phyloP scores from a whole-genome alignment of 2,888 invertebrate genomes.

The Acanthosepion pharaonis region DNA sequence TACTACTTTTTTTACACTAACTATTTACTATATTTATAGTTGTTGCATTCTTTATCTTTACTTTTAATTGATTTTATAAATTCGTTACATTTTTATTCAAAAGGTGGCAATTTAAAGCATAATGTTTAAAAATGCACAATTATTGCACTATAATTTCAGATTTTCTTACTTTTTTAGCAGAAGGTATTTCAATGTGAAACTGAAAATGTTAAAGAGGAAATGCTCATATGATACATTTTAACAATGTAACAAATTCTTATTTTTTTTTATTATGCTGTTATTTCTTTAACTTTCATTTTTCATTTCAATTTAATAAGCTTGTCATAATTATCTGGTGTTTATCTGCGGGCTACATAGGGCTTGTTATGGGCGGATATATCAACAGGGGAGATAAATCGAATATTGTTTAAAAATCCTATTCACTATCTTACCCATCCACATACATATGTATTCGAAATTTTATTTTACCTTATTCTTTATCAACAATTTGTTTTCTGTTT shows the following conservation, averaged over 20 bases:
- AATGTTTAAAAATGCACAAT: not conserved
- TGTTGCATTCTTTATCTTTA: not conserved
- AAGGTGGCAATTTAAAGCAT: not conserved
- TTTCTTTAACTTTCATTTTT: not conserved
- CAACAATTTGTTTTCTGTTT: not conserved
- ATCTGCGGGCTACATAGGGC: not conserved
- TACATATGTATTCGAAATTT: not conserved
- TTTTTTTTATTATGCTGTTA: not conserved
- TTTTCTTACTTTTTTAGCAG: not conserved
- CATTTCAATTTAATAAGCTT: not conserved
- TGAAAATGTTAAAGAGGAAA: not conserved
- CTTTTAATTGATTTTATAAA: not conserved
- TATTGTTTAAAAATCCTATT: not conserved
- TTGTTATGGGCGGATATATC: not conserved
- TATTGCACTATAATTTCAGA: not conserved
- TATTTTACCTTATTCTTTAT: not conserved
- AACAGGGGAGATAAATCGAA: constrained; percentile 7
- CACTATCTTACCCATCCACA: not conserved
- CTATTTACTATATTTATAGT: not conserved
- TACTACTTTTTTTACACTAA: no score
- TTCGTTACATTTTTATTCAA: not conserved
- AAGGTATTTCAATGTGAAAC: not conserved
- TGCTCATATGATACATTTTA: not conserved
- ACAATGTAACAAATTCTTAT: not conserved
- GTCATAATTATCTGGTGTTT: constrained; percentile 8